Conservation (phyloP, 1,140 invertebrate species). For the Drosophila jambulina region DNA sequence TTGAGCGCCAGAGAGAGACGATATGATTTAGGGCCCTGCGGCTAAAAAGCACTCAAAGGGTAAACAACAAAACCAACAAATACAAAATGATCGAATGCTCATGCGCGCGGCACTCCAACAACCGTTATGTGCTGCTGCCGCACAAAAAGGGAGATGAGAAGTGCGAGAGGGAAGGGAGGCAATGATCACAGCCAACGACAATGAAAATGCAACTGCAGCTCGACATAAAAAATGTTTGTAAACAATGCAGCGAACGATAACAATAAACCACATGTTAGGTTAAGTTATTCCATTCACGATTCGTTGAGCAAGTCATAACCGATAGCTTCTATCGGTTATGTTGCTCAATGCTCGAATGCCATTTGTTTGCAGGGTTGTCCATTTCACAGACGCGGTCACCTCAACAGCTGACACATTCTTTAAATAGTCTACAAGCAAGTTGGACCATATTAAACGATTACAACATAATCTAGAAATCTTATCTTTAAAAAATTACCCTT, state of each 20-base stretch:
- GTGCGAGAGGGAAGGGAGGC: background rate
- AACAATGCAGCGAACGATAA: slow-evolving; percentile 34
- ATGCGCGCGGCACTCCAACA: slow-evolving; percentile 33
- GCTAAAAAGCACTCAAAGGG: slow-evolving; percentile 38
- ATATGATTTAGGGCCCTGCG: slow-evolving; percentile 1
- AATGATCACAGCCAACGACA: slow-evolving; percentile 47
- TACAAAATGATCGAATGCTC: slow-evolving; percentile 27
- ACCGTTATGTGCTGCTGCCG: slow-evolving; percentile 58
- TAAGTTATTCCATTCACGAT: slow-evolving; percentile 34
- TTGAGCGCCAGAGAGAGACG: slow-evolving; percentile 40
- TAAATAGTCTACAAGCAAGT: background rate
- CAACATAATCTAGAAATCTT: background rate
- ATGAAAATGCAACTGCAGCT: slow-evolving; percentile 48
- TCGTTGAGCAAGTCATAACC: slow-evolving; percentile 38
- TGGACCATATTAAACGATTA: background rate
- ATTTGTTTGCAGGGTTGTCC: background rate
- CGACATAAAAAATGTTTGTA: slow-evolving; percentile 32
- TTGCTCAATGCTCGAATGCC: slow-evolving; percentile 26
- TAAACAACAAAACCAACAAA: slow-evolving; percentile 30
- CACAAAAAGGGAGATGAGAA: background rate
- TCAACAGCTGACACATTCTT: slow-evolving; percentile 6
- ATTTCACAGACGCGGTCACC: slow-evolving; percentile 6
- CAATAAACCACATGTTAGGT: slow-evolving; percentile 37
- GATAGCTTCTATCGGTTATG: slow-evolving; percentile 50
- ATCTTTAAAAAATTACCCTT: background rate